Conservation (phyloP, 2,113 vertebrate genomes). For the Otocyon megalotis region DNA sequence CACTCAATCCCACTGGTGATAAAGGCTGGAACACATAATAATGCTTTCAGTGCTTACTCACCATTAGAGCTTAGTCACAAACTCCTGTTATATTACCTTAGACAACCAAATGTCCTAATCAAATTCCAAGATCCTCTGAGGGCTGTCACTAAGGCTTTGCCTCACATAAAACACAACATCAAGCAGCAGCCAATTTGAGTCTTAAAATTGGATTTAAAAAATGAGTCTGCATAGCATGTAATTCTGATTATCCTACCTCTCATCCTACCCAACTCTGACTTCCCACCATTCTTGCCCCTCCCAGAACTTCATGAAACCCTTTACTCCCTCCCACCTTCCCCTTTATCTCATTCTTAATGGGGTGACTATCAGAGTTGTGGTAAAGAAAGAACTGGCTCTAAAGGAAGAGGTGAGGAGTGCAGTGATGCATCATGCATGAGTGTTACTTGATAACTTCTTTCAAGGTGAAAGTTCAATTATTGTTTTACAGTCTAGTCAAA, state of each 20-base stretch:
- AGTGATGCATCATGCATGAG: neutral
- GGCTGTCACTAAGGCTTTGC: neutral
- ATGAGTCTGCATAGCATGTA: neutral
- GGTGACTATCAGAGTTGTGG: neutral
- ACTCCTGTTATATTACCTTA: neutral
- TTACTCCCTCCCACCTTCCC: neutral
- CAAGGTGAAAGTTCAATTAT: neutral
- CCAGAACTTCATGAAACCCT: neutral
- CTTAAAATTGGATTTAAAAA: constrained; percentile 56
- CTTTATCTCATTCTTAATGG: neutral
- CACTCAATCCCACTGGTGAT: neutral
- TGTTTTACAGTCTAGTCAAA: neutral
- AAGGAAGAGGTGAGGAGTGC: neutral
- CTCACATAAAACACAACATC: neutral
- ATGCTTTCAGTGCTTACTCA: neutral
- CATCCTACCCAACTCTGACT: neutral
- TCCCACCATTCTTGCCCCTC: neutral
- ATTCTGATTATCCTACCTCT: neutral
- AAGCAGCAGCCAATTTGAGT: neutral
- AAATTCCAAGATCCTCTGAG: neutral
- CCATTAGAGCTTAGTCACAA: neutral
- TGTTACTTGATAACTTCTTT: neutral
- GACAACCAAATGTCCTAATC: neutral
- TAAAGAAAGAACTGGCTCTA: neutral
- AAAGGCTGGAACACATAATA: neutral